Evolutionary conservation across 1,140 invertebrate species (phyloP).

Genomic region (Maniola jurtina): DNA sequence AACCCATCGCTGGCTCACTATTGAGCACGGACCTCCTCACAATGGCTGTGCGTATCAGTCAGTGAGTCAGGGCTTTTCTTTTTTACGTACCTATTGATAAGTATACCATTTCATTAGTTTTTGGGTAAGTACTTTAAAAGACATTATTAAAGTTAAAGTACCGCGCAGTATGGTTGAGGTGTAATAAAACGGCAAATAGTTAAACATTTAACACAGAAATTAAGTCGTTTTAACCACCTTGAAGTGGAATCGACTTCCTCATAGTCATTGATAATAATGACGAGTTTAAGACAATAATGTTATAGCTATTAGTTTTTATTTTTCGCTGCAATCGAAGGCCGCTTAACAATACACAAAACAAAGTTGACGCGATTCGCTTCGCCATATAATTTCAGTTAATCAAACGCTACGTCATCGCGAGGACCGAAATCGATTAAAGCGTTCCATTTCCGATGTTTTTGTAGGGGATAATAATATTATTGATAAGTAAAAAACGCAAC

Average conservation of each 20-base stretch:
- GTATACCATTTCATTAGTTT: no score
- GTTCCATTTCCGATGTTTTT: slow-evolving; percentile 73
- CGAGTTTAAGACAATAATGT: slow-evolving; percentile 74
- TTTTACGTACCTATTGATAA: no score
- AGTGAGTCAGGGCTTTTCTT: no score
- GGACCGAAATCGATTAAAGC: slow-evolving; percentile 69
- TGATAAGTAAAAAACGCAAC: slow-evolving; percentile 12
- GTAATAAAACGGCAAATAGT: slow-evolving; percentile 9
- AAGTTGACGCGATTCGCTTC: slow-evolving; percentile 65
- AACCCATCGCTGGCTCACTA: neutral
- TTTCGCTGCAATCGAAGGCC: slow-evolving; percentile 67
- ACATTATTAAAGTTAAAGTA: slow-evolving; percentile 11
- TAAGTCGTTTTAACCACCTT: slow-evolving; percentile 57
- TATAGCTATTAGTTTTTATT: slow-evolving; percentile 71
- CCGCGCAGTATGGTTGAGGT: neutral
- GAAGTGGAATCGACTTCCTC: slow-evolving; percentile 69
- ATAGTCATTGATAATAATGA: slow-evolving; percentile 68
- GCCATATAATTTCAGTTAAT: slow-evolving; percentile 73
- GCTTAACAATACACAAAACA: slow-evolving; percentile 69
- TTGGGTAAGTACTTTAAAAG: neutral
- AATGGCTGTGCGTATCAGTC: no score
- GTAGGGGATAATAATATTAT: slow-evolving; percentile 51
- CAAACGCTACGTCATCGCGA: slow-evolving; percentile 61
- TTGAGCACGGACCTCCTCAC: no score
- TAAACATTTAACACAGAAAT: slow-evolving; percentile 44